Conservation (phyloP, 2,888 invertebrate species). For the Tinea pellionella region DNA sequence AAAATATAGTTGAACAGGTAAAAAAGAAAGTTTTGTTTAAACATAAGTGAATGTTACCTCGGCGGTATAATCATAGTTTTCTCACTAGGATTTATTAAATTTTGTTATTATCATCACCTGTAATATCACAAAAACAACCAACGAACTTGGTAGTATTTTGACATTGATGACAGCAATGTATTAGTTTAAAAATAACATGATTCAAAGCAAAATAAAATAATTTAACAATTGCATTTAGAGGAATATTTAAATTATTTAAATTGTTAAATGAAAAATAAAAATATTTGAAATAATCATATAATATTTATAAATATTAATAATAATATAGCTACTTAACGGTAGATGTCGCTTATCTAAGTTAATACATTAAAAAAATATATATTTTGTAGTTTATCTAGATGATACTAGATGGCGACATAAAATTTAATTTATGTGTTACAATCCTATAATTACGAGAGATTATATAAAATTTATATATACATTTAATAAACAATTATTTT, state of each 20-base stretch:
- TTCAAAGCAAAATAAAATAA: too few species aligned
- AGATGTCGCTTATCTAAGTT: neutral
- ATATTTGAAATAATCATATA: too few species aligned
- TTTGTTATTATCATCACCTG: too few species aligned
- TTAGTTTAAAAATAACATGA: too few species aligned
- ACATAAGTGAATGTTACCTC: neutral
- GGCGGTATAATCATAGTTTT: neutral
- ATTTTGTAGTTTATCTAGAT: neutral
- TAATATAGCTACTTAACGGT: neutral
- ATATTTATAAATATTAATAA: too few species aligned
- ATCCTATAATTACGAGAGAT: too few species aligned
- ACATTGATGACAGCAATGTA: neutral
- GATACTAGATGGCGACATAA: conserved; percentile 10
- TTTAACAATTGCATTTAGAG: too few species aligned
- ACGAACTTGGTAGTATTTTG: neutral
- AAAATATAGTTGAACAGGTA: neutral
- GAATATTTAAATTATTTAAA: too few species aligned
- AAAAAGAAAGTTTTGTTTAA: neutral
- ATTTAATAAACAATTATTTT: too few species aligned
- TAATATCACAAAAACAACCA: neutral
- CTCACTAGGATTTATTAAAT: neutral
- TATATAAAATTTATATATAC: too few species aligned
- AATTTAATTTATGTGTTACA: neutral
- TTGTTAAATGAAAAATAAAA: too few species aligned
- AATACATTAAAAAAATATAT: neutral